Evolutionary conservation across 1,140 invertebrate genomes (phyloP).

Genomic region (Drosophila murphyi): DNA sequence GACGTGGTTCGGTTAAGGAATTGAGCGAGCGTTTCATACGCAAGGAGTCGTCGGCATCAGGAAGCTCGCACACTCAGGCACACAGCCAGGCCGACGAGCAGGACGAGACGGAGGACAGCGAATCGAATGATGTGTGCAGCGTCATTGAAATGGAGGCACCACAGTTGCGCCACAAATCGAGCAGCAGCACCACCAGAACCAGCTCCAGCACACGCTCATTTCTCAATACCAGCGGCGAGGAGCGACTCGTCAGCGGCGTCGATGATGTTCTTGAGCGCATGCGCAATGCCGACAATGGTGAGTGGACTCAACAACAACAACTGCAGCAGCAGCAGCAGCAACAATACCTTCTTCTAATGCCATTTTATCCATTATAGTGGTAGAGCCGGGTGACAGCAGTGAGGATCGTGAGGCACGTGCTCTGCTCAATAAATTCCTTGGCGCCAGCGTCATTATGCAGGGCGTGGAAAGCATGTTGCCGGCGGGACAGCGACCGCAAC

Average conservation of each 20-base stretch:
- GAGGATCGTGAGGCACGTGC: slow-evolving; percentile 90
- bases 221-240: slow-evolving; percentile 87
- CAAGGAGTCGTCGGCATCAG: slow-evolving; percentile 60
- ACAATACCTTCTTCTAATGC: not conserved
- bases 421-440: slow-evolving; percentile 91
- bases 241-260: slow-evolving; percentile 87
- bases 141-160: slow-evolving; percentile 73
- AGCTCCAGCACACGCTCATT: slow-evolving; percentile 85
- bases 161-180: slow-evolving; percentile 67
- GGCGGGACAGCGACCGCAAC: slow-evolving; percentile 49
- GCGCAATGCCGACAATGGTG: slow-evolving; percentile 89
- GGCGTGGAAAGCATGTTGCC: slow-evolving; percentile 84
- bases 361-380: slow-evolving; percentile 84
- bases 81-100: slow-evolving; percentile 24
- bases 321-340: not conserved
- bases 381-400: slow-evolving; percentile 86
- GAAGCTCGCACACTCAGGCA: not conserved
- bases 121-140: slow-evolving; percentile 72
- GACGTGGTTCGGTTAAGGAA: slow-evolving; percentile 89
- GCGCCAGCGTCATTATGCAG: slow-evolving; percentile 90
- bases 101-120: slow-evolving; percentile 73
- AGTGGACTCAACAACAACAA: slow-evolving; percentile 32
- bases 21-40: slow-evolving; percentile 90
- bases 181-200: slow-evolving; percentile 53
- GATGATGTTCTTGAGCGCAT: slow-evolving; percentile 90